These are phyloP conservation scores for Tigriopus japonicus DNA, from an alignment of 1,140 invertebrate species.

Conservation along the genomic window DNA sequence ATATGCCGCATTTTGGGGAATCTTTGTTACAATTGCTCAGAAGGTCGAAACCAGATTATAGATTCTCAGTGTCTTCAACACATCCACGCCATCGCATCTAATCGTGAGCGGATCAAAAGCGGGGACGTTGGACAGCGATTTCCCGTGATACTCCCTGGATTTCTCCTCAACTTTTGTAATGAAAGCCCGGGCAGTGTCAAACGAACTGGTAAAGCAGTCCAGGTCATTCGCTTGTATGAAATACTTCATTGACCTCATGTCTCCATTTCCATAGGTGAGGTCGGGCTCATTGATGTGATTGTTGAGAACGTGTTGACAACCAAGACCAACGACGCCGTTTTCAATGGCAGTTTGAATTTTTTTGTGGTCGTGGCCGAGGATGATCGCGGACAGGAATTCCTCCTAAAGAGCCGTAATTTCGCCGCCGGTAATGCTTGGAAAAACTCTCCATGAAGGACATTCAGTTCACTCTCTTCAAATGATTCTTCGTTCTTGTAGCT, in stretches of 20 bases:
- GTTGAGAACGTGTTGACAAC: not conserved
- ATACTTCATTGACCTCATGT: no score
- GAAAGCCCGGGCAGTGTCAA: not conserved
- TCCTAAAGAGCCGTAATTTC: no score
- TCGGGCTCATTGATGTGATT: not conserved
- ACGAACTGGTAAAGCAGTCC: no score
- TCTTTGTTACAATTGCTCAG: not conserved
- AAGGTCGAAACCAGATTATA: conserved; percentile 6
- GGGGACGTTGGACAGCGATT: conserved; percentile 2
- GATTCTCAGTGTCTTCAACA: not conserved
- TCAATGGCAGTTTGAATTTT: not conserved
- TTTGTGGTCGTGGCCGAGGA: not conserved
- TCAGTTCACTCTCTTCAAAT: no score
- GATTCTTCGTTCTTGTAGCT: not conserved
- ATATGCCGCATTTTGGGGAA: conserved; percentile 7
- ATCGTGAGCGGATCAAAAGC: not conserved
- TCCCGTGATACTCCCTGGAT: conserved; percentile 9
- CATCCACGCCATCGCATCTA: not conserved
- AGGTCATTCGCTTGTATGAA: no score
- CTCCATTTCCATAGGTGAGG: not conserved
- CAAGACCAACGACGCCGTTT: conserved; percentile 8
- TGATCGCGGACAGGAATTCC: no score
- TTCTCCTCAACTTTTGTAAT: conserved; percentile 5
- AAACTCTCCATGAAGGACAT: no score
- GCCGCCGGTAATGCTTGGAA: no score